These are phyloP conservation scores for Rhyacichthys aspro DNA, from an alignment of 2,797 vertebrate genomes.

Conservation along the genomic window DNA sequence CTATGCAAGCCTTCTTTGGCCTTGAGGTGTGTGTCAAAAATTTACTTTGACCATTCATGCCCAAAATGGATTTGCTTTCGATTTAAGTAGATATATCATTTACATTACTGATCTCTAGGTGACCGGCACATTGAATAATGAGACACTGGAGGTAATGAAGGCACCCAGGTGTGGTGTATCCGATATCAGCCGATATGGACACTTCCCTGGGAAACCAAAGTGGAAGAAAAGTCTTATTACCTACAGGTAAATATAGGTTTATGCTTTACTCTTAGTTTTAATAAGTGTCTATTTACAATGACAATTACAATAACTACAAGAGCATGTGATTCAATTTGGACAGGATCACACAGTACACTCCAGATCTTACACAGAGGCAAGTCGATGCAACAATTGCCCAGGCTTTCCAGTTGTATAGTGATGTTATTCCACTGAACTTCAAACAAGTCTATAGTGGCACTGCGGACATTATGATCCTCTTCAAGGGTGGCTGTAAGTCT, in stretches of 20 bases:
- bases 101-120: constrained; percentile 32
- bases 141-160: constrained; percentile 69
- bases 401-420: constrained; percentile 78
- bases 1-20: constrained; percentile 86
- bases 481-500: constrained; percentile 67
- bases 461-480: constrained; percentile 79
- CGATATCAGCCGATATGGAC: constrained; percentile 67
- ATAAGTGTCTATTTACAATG: too few species aligned
- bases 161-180: constrained; percentile 83
- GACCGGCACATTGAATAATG: constrained; percentile 76
- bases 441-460: constrained; percentile 66
- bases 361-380: constrained; percentile 39
- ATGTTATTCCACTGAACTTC: constrained; percentile 74
- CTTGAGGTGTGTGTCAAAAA: constrained; percentile 60
- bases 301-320: too few species aligned
- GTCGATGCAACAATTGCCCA: constrained; percentile 63
- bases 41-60: background rate
- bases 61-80: background rate
- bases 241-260: constrained; percentile 87
- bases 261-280: too few species aligned
- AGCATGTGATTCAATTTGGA: too few species aligned
- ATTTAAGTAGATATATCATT: background rate
- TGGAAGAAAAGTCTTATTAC: constrained; percentile 80
- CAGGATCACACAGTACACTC: constrained; percentile 66
- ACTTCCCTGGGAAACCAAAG: constrained; percentile 52